These are phyloP conservation scores for Microplitis manilae DNA, from an alignment of 2,888 invertebrate species.

Conservation along the genomic window DNA sequence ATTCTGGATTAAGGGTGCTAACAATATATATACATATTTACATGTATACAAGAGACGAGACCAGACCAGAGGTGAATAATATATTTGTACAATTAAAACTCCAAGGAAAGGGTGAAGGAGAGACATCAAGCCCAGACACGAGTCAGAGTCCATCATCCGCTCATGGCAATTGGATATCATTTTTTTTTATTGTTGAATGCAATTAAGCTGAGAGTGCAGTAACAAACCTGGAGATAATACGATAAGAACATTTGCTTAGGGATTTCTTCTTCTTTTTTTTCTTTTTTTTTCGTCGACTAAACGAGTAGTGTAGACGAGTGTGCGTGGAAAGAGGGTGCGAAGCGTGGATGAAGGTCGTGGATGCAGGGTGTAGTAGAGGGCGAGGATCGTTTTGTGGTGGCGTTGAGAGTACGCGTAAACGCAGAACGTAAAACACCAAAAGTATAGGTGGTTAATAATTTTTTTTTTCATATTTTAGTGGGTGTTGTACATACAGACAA, in stretches of 20 bases:
- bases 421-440: constrained; percentile 30
- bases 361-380: constrained; percentile 17
- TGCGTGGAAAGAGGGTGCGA: background rate
- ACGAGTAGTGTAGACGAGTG: background rate
- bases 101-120: too few species aligned
- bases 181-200: too few species aligned
- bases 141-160: too few species aligned
- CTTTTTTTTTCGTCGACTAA: too few species aligned
- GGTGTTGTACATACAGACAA: background rate
- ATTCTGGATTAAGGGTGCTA: background rate
- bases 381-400: constrained; percentile 25
- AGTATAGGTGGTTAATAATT: constrained; percentile 4
- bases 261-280: background rate
- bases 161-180: too few species aligned
- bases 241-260: background rate
- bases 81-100: background rate
- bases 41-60: background rate
- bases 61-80: background rate
- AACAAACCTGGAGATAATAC: background rate
- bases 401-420: constrained; percentile 38
- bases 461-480: background rate
- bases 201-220: too few species aligned
- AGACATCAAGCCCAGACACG: too few species aligned
- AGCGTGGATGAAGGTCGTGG: background rate
- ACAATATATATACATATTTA: background rate